Conservation (phyloP, 2,113 vertebrate species). For the Euleptes europaea region DNA sequence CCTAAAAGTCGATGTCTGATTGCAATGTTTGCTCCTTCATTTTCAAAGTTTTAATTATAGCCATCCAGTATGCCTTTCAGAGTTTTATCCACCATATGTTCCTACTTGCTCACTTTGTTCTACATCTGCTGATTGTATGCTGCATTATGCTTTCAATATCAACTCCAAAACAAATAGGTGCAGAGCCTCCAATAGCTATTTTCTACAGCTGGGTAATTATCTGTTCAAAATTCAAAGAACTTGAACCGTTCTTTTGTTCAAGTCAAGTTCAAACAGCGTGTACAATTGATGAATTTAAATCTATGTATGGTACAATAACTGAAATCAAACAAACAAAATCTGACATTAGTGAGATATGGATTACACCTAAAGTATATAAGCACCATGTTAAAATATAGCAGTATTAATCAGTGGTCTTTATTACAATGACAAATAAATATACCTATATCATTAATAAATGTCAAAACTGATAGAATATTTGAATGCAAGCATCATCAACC, state of each 20-base stretch:
- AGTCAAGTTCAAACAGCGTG: conserved; percentile 39
- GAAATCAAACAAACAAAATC: conserved; percentile 12
- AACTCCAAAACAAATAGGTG: conserved; percentile 58
- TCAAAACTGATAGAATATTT: neutral
- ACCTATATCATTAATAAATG: neutral
- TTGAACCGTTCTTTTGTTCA: conserved; percentile 22
- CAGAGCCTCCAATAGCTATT: conserved; percentile 68
- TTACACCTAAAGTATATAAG: conserved; percentile 20
- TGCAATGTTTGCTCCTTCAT: conserved; percentile 46
- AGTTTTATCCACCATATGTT: conserved; percentile 70
- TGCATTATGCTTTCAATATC: conserved; percentile 48
- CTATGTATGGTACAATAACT: neutral
- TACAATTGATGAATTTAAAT: conserved; percentile 26
- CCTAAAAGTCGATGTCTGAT: conserved; percentile 52
- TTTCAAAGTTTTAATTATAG: conserved; percentile 64
- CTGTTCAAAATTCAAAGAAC: conserved; percentile 44
- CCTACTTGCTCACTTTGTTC: conserved; percentile 61
- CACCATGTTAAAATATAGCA: neutral
- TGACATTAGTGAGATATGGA: neutral
- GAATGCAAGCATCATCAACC: neutral
- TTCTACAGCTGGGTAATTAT: conserved; percentile 59
- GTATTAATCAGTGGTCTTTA: conserved; percentile 19
- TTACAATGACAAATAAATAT: neutral
- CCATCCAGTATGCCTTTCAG: conserved; percentile 61
- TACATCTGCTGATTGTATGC: conserved; percentile 67